Evolutionary conservation across 2,888 invertebrate species (phyloP).

Genomic region (Eudemis profundana): DNA sequence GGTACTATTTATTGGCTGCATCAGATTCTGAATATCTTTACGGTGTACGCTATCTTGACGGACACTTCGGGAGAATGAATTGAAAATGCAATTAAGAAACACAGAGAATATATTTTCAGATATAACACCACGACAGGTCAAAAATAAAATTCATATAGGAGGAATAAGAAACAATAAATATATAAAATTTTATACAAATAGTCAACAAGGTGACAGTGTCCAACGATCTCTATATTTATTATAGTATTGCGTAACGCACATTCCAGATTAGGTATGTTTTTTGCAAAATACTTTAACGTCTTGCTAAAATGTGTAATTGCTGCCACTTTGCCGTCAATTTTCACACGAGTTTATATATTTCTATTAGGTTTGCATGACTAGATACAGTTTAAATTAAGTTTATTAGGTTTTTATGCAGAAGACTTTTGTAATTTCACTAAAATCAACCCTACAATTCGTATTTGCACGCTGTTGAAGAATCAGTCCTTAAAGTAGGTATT

Average conservation of each 20-base stretch:
- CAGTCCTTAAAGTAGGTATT: constrained; percentile 51
- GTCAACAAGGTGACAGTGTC: constrained; percentile 79
- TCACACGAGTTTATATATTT: constrained; percentile 6
- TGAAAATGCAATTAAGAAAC: constrained; percentile 75
- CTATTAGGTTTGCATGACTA: constrained; percentile 17
- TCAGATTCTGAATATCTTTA: too few relatives aligned
- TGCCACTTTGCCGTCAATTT: constrained; percentile 11
- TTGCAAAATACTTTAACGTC: neutral
- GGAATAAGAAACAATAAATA: constrained; percentile 78
- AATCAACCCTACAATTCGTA: constrained; percentile 4
- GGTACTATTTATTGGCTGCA: too few relatives aligned
- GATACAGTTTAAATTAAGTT: neutral
- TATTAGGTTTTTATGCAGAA: neutral
- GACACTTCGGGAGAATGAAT: constrained; percentile 48
- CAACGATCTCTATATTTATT: constrained; percentile 55
- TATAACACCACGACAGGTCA: constrained; percentile 83
- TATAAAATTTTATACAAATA: constrained; percentile 83
- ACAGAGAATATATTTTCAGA: constrained; percentile 84
- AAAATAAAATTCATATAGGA: constrained; percentile 79
- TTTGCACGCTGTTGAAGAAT: constrained; percentile 51
- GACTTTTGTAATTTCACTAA: neutral
- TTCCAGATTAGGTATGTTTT: constrained; percentile 10
- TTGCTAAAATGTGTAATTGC: constrained; percentile 2
- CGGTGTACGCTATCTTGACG: too few relatives aligned
- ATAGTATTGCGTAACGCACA: constrained; percentile 47